Percentiles rank a stretch among this genome's conserved stretches.
Conservation (phyloP, 2,113 vertebrate species). For the Hyaena hyaena region DNA sequence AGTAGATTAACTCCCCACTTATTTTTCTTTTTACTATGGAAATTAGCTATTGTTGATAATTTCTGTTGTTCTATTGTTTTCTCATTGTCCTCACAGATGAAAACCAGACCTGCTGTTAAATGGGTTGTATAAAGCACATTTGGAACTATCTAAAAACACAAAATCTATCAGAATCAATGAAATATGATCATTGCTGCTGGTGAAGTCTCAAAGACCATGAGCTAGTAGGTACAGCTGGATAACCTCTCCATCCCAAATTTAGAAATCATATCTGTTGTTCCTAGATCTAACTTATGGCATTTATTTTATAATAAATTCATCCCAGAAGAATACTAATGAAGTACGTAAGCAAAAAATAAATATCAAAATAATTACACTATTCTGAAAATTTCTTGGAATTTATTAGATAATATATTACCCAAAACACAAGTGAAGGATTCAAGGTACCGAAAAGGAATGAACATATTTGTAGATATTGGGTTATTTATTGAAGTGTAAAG, state of each 20-base stretch:
- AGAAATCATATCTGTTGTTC: not conserved
- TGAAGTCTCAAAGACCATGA: not conserved
- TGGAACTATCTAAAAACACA: not conserved
- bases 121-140: not conserved
- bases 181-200: not conserved
- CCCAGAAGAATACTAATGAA: not conserved
- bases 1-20: not conserved
- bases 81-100: not conserved
- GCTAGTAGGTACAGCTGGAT: not conserved
- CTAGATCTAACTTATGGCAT: not conserved
- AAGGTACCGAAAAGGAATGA: not conserved
- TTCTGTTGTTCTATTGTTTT: not conserved
- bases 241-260: not conserved
- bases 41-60: not conserved
- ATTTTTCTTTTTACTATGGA: not conserved
- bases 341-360: not conserved
- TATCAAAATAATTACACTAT: not conserved
- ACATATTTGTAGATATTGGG: not conserved
- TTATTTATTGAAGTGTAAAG: not conserved
- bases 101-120: not conserved
- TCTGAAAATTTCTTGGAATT: slow-evolving; percentile 24
- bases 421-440: not conserved
- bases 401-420: slow-evolving; percentile 1
- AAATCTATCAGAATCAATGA: not conserved
- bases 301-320: slow-evolving; percentile 36